phyloP scores from a whole-genome alignment of 2,888 invertebrate genomes.

The Acanthacorydalis orientalis region DNA sequence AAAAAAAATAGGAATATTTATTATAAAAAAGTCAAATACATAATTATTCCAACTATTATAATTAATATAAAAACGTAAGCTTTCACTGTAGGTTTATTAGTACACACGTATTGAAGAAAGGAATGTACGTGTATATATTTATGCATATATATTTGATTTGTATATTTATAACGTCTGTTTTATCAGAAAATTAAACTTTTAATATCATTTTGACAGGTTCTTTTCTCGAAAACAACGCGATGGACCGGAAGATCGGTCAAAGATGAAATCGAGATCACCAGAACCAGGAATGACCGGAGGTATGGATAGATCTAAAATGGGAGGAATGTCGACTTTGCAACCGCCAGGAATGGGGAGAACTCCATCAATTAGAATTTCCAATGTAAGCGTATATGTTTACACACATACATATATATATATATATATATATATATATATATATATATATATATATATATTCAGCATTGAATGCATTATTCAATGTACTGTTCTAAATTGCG shows the following conservation, averaged over 20 bases:
- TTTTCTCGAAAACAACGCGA: constrained; percentile 61
- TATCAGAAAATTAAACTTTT: background rate
- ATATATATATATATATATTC: no score
- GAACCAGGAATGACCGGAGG: constrained; percentile 38
- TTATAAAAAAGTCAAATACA: no score
- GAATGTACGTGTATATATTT: no score
- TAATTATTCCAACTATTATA: no score
- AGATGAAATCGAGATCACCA: constrained; percentile 51
- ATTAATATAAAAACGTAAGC: no score
- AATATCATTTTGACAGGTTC: constrained; percentile 37
- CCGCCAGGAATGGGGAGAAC: background rate
- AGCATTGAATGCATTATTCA: background rate
- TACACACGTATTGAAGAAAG: no score
- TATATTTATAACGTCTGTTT: no score
- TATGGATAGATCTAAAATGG: constrained; percentile 19
- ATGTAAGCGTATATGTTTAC: background rate
- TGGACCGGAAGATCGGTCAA: constrained; percentile 46
- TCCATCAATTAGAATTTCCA: constrained; percentile 1
- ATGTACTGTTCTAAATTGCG: background rate
- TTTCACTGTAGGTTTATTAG: no score
- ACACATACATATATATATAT: background rate
- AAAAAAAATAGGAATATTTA: no score
- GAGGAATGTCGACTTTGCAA: background rate
- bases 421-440: background rate
- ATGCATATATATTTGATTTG: no score